Conservation (phyloP, 1,140 invertebrate genomes). For the Mycetomoellerius zeteki region DNA sequence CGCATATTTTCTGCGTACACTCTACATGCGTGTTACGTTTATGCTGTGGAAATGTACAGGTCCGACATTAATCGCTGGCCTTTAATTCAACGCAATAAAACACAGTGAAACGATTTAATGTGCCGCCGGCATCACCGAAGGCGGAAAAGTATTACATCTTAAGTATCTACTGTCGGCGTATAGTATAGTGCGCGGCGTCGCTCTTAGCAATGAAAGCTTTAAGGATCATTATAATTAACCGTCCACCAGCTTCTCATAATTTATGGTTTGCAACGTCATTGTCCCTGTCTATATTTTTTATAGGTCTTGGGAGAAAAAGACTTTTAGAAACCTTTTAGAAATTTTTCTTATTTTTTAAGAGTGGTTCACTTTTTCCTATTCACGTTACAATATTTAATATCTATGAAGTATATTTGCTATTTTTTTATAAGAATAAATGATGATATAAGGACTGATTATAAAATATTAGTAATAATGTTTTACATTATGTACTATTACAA, state of each 20-base stretch:
- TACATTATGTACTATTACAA: neutral
- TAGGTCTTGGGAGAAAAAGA: neutral
- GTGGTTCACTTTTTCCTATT: neutral
- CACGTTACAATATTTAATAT: neutral
- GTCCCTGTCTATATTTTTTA: neutral
- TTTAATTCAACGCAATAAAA: conserved; percentile 58
- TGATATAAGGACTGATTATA: neutral
- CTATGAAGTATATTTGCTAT: neutral
- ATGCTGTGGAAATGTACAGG: conserved; percentile 6
- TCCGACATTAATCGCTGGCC: conserved; percentile 51
- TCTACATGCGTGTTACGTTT: neutral
- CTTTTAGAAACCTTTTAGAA: neutral
- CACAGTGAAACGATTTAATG: conserved; percentile 39
- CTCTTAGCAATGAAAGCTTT: conserved; percentile 49
- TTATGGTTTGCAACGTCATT: conserved; percentile 37
- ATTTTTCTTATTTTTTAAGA: neutral
- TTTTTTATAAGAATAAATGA: neutral
- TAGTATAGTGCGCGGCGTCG: conserved; percentile 11
- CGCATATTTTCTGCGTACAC: neutral
- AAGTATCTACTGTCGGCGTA: conserved; percentile 40
- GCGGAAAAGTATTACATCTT: conserved; percentile 50
- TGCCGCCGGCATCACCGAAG: conserved; percentile 36
- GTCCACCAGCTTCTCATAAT: conserved; percentile 26
- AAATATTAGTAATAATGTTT: neutral
- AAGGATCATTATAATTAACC: conserved; percentile 53